These are phyloP conservation scores for Monopterus albus DNA, from an alignment of 2,113 vertebrate genomes.

Conservation along the genomic window DNA sequence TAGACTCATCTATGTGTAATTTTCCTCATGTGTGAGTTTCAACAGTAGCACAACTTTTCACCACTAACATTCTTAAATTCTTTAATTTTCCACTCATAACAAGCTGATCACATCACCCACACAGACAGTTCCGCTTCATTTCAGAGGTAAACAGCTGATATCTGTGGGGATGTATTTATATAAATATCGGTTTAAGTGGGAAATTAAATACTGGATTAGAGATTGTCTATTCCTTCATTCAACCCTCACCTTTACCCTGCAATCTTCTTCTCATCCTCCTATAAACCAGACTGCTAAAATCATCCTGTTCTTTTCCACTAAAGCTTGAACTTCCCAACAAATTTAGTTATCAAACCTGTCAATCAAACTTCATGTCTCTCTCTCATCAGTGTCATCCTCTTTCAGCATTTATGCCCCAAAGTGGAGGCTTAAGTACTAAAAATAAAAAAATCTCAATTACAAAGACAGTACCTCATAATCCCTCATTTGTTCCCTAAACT, in stretches of 20 bases:
- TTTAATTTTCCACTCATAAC: background rate
- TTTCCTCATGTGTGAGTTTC: background rate
- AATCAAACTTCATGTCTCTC: background rate
- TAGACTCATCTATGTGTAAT: too few relatives aligned
- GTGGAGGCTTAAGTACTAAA: constrained; percentile 2
- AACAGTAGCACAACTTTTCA: background rate
- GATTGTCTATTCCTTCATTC: constrained; percentile 25
- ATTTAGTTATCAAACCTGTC: constrained; percentile 25
- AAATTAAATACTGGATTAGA: constrained; percentile 40
- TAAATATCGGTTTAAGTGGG: constrained; percentile 8
- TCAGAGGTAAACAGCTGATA: background rate
- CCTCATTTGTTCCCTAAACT: background rate
- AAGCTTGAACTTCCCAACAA: background rate
- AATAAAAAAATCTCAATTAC: too few relatives aligned
- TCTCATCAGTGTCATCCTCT: background rate
- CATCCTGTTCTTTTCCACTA: constrained; percentile 1
- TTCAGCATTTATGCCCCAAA: background rate
- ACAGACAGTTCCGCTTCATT: constrained; percentile 3
- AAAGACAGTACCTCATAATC: background rate
- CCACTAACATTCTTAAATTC: background rate
- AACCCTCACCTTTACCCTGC: constrained; percentile 16
- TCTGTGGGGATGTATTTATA: background rate
- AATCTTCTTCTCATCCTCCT: constrained; percentile 24
- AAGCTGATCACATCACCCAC: background rate
- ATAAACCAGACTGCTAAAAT: constrained; percentile 17